A percentile compares a stretch with the other conserved stretches of the same genome.
phyloP scores from a whole-genome alignment of 2,888 invertebrate genomes.

The Fragum fragum region DNA sequence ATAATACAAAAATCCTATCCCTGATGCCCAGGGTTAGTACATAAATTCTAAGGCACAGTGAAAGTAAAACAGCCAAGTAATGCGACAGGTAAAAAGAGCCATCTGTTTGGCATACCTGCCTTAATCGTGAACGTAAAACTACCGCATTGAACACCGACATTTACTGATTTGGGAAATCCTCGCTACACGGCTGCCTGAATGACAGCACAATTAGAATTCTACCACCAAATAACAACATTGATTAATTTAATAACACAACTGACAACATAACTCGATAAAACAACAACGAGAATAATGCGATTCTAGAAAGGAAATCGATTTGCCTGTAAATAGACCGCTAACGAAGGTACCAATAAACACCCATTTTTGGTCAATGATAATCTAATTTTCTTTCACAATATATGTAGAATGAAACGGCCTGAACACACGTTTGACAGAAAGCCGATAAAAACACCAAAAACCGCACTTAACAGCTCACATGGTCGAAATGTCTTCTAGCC shows the following conservation, averaged over 20 bases:
- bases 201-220: background rate
- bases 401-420: background rate
- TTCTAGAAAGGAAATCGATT: constrained; percentile 20
- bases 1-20: constrained; percentile 20
- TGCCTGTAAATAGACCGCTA: background rate
- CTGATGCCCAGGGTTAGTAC: constrained; percentile 35
- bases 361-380: background rate
- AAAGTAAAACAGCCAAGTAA: constrained; percentile 26
- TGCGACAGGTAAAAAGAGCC: constrained; percentile 16
- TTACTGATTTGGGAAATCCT: constrained; percentile 11
- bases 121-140: constrained; percentile 30
- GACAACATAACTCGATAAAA: constrained; percentile 22
- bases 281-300: constrained; percentile 16
- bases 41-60: constrained; percentile 54
- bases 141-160: constrained; percentile 51
- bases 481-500: background rate
- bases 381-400: background rate
- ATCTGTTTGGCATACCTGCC: constrained; percentile 35
- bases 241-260: constrained; percentile 3
- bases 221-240: constrained; percentile 14
- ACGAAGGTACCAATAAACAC: background rate
- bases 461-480: background rate
- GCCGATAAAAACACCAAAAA: background rate
- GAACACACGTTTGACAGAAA: constrained; percentile 3
- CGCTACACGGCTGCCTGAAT: background rate